Percentiles rank a stretch among this genome's conserved stretches.
phyloP scores from a whole-genome alignment of 2,888 invertebrate genomes.

The Spisula subtruncata region DNA sequence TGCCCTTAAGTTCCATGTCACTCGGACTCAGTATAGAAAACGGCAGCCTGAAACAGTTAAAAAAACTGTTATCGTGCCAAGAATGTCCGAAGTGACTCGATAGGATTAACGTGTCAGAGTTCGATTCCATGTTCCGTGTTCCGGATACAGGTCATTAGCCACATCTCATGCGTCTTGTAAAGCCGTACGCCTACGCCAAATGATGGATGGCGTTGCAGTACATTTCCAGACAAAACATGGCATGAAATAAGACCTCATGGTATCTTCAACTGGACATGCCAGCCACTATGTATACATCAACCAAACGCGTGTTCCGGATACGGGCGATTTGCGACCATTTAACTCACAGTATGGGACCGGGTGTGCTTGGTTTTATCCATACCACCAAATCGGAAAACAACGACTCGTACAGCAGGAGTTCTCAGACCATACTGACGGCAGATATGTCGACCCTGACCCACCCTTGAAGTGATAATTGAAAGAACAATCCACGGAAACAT shows the following conservation, averaged over 20 bases:
- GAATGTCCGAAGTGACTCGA: not conserved
- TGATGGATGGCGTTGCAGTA: conserved; percentile 14
- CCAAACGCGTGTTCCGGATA: conserved; percentile 30
- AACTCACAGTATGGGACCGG: conserved; percentile 23
- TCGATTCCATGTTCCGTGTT: conserved; percentile 19
- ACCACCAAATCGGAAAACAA: conserved; percentile 18
- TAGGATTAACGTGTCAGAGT: conserved; percentile 25
- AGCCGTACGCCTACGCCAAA: not conserved
- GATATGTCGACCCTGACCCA: conserved; percentile 23
- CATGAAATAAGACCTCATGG: not conserved
- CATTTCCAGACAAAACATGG: conserved; percentile 16
- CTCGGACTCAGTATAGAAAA: not conserved
- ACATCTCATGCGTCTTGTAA: not conserved
- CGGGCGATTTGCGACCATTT: conserved; percentile 31
- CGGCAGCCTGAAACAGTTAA: not conserved
- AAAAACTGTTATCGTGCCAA: not conserved
- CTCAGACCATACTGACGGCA: conserved; percentile 41
- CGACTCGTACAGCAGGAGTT: not conserved
- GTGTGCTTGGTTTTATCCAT: conserved; percentile 29
- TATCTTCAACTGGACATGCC: conserved; percentile 9
- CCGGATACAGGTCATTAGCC: conserved; percentile 23
- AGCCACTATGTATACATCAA: not conserved
- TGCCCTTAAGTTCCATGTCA: no score
- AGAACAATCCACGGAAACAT: not conserved
- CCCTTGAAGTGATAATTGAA: conserved; percentile 31